These are phyloP conservation scores for Neosilurus hyrtlii DNA, from an alignment of 2,797 vertebrate genomes.

Conservation along the genomic window DNA sequence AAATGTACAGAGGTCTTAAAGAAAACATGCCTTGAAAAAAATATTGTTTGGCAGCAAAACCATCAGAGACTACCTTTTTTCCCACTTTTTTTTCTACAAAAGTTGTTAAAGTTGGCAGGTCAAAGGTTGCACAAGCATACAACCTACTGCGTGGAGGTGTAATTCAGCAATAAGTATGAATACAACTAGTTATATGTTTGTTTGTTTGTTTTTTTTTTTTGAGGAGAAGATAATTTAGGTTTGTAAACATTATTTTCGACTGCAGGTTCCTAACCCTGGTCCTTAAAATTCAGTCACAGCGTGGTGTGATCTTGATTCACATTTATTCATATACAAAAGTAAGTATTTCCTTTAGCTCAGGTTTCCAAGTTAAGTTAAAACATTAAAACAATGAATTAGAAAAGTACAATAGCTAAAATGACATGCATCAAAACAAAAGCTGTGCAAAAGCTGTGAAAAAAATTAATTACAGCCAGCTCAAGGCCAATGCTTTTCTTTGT, in stretches of 20 bases:
- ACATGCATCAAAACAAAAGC: neutral
- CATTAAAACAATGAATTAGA: neutral
- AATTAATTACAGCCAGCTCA: neutral
- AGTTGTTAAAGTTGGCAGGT: neutral
- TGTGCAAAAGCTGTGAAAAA: neutral
- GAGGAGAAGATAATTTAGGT: neutral
- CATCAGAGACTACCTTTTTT: neutral
- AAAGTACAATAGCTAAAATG: neutral
- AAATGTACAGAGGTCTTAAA: too few species aligned
- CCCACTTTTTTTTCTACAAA: too few species aligned
- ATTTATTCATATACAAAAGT: neutral
- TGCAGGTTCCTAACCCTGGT: neutral
- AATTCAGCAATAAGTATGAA: neutral
- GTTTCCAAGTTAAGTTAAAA: neutral
- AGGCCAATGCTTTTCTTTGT: too few species aligned
- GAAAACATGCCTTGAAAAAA: neutral
- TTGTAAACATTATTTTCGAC: neutral
- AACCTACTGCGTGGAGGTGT: neutral
- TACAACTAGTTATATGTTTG: neutral
- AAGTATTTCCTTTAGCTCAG: neutral
- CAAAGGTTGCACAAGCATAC: neutral
- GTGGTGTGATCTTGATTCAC: neutral
- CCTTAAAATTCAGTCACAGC: neutral
- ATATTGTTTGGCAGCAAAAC: slow-evolving; percentile 6
- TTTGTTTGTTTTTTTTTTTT: neutral